phyloP scores from a whole-genome alignment of 1,140 invertebrate species.

The Microplitis demolitor region DNA sequence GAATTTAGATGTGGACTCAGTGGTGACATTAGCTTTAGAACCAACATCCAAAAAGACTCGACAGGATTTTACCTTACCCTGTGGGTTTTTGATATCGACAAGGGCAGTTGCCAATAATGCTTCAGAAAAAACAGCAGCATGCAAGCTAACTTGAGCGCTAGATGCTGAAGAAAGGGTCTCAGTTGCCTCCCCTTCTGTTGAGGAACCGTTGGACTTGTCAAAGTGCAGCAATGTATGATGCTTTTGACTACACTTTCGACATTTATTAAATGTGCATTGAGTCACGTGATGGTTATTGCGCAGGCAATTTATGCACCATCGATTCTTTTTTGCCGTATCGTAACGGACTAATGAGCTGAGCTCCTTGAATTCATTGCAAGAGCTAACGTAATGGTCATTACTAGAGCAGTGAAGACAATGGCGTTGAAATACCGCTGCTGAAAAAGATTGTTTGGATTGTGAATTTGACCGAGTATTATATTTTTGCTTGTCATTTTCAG shows the following conservation, averaged over 20 bases:
- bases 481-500: no score
- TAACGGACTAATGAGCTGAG: background rate
- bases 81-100: constrained; percentile 20
- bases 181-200: background rate
- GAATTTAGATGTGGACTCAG: background rate
- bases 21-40: background rate
- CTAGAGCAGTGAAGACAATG: no score
- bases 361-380: background rate
- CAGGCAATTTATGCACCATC: background rate
- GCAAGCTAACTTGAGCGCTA: background rate
- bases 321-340: background rate
- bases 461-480: no score
- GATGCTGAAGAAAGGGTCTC: background rate
- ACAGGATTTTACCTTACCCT: background rate
- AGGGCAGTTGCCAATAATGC: constrained; percentile 27
- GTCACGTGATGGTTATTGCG: background rate
- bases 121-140: constrained; percentile 26
- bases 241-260: background rate
- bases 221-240: background rate
- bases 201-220: background rate
- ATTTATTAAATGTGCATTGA: background rate
- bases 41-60: background rate
- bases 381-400: no score
- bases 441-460: no score
- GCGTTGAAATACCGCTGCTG: no score